Conservation (phyloP, 2,888 invertebrate genomes). For the Archips crataeganus region DNA sequence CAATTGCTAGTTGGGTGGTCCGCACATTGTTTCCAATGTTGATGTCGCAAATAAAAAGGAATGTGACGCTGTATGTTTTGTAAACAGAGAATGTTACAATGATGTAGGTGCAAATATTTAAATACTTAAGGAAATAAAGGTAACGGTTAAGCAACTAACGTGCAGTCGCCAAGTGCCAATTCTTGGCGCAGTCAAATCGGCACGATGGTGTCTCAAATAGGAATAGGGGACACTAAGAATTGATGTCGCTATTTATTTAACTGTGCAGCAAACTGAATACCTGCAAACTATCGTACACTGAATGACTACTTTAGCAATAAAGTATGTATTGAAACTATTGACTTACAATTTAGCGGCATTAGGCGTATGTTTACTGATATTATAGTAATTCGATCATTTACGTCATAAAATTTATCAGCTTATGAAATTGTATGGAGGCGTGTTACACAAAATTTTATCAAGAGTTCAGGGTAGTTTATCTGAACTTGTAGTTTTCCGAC, state of each 20-base stretch:
- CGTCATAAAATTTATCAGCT: constrained; percentile 21
- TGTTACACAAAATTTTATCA: constrained; percentile 33
- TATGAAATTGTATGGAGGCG: constrained; percentile 25
- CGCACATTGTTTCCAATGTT: constrained; percentile 49
- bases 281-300: not conserved
- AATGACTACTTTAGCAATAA: not conserved
- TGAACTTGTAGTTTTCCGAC: constrained; percentile 36
- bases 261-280: not conserved
- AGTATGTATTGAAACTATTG: not conserved
- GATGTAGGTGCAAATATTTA: constrained; percentile 45
- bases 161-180: constrained; percentile 17
- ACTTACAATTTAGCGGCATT: not conserved
- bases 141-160: constrained; percentile 31
- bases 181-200: constrained; percentile 1
- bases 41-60: constrained; percentile 56
- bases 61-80: constrained; percentile 55
- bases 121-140: constrained; percentile 33
- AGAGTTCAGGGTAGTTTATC: constrained; percentile 40
- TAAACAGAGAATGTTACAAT: constrained; percentile 65
- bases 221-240: constrained; percentile 6
- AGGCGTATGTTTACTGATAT: not conserved
- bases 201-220: not conserved
- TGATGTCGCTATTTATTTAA: not conserved
- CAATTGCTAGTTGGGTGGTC: constrained; percentile 58
- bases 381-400: constrained; percentile 2